Evolutionary conservation across 2,113 vertebrate species (phyloP).

Genomic region (Halcyon malimbica): DNA sequence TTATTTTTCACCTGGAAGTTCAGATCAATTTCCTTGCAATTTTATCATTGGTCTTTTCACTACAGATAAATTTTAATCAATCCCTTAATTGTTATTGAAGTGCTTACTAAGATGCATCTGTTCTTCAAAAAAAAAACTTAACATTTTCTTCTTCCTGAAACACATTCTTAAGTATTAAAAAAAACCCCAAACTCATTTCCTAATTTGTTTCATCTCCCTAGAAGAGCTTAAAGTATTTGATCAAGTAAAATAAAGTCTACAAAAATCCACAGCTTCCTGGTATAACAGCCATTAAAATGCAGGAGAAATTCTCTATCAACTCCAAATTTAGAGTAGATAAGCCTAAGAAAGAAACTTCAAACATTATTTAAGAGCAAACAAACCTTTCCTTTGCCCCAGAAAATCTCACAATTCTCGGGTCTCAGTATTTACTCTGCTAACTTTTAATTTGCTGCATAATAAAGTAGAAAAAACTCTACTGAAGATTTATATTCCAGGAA

Average conservation of each 20-base stretch:
- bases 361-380: background rate
- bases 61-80: background rate
- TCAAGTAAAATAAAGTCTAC: background rate
- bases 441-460: background rate
- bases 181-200: background rate
- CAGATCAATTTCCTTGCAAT: background rate
- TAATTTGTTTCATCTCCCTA: background rate
- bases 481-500: background rate
- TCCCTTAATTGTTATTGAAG: background rate
- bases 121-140: background rate
- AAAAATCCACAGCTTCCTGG: background rate
- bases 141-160: background rate
- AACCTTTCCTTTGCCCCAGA: background rate
- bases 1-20: background rate
- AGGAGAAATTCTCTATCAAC: background rate
- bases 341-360: background rate
- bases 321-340: background rate
- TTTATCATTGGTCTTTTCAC: background rate
- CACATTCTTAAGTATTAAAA: background rate
- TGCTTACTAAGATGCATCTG: background rate
- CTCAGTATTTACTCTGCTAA: background rate
- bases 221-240: background rate
- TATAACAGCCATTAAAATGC: background rate
- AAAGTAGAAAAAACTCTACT: background rate
- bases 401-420: background rate